Conservation (phyloP, 1,140 invertebrate species). For the Ridgeia piscesae region DNA sequence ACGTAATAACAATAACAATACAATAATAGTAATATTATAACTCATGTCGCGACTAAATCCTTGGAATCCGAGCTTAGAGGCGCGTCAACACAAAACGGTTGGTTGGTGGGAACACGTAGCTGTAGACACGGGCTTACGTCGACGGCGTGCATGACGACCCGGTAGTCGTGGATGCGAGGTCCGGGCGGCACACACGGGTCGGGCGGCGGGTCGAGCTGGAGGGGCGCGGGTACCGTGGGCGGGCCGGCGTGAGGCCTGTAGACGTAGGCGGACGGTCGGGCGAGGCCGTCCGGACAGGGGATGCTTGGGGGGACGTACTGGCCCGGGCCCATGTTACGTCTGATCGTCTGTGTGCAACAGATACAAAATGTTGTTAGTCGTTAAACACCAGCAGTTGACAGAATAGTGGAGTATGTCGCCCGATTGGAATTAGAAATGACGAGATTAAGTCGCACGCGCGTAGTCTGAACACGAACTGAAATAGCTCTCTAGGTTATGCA, state of each 20-base stretch:
- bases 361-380: neutral
- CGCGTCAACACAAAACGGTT: too few species aligned
- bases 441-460: too few species aligned
- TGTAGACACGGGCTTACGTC: neutral
- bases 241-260: neutral
- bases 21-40: too few species aligned
- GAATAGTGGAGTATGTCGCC: too few species aligned
- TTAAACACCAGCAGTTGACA: neutral
- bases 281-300: neutral
- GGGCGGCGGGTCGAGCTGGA: neutral
- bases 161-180: neutral
- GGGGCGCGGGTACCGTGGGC: neutral
- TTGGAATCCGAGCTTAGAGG: too few species aligned
- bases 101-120: too few species aligned
- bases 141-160: neutral
- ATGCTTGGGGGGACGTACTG: neutral
- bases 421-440: too few species aligned
- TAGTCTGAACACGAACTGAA: too few species aligned
- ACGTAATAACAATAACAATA: too few species aligned
- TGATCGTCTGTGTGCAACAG: neutral
- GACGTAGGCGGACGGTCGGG: neutral
- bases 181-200: neutral
- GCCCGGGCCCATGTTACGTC: neutral
- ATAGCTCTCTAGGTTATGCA: too few species aligned
- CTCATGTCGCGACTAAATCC: too few species aligned